Conservation (phyloP, 2,797 vertebrate species). For the Amblyraja radiata region DNA sequence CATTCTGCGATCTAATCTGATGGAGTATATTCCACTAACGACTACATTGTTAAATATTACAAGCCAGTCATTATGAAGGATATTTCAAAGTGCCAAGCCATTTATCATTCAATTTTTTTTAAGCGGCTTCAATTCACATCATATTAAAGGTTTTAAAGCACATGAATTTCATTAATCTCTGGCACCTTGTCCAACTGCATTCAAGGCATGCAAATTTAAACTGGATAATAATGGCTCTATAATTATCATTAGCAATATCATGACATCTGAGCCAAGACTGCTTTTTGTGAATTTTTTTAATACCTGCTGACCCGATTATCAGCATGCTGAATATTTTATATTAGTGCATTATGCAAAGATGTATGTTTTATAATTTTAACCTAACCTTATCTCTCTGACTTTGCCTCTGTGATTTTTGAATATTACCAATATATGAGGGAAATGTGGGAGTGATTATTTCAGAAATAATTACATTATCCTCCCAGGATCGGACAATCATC, state of each 20-base stretch:
- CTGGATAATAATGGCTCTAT: background rate
- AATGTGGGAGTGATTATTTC: background rate
- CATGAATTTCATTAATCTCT: background rate
- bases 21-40: no score
- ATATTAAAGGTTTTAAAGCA: background rate
- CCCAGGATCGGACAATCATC: no score
- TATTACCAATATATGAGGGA: background rate
- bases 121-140: background rate
- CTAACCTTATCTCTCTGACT: background rate
- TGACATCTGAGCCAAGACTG: background rate
- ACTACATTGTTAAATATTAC: background rate
- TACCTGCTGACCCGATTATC: background rate
- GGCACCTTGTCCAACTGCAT: background rate
- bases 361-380: background rate
- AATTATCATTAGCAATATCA: background rate
- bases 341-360: background rate
- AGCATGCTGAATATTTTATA: background rate
- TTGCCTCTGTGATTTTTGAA: background rate
- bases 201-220: background rate
- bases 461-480: background rate
- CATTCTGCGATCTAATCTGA: no score
- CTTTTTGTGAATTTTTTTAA: background rate
- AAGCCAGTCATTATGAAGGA: background rate
- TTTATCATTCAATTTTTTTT: background rate
- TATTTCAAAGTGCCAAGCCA: slow-evolving; percentile 1